A percentile compares a stretch with the other conserved stretches of the same genome.
Evolutionary conservation across 2,888 invertebrate genomes (phyloP).

Genomic region (Lumbricus terrestris): DNA sequence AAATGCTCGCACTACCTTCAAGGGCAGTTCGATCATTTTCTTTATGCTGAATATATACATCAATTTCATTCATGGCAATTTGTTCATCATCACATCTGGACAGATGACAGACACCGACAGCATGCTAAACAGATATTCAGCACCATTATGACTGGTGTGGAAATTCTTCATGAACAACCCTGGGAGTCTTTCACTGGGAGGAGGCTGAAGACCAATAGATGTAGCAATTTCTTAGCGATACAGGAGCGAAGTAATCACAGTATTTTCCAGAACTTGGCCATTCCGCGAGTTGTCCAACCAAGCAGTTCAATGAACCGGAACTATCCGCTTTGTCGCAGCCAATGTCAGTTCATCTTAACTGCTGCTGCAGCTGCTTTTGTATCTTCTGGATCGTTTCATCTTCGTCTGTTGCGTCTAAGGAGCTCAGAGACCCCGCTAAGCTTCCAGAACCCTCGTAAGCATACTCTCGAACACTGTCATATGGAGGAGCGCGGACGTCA

Average conservation of each 20-base stretch:
- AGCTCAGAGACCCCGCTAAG: constrained; percentile 92
- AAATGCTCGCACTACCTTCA: neutral
- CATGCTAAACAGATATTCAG: neutral
- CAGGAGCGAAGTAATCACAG: neutral
- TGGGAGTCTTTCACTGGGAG: neutral
- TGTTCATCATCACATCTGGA: neutral
- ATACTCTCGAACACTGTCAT: constrained; percentile 96
- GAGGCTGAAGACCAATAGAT: neutral
- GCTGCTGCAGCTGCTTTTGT: neutral
- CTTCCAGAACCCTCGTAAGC: constrained; percentile 87
- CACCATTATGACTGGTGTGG: neutral
- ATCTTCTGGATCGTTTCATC: neutral
- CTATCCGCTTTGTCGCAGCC: neutral
- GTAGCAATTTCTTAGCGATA: neutral
- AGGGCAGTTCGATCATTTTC: neutral
- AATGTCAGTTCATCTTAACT: neutral
- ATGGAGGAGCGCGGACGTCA: constrained; percentile 95
- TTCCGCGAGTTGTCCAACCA: neutral
- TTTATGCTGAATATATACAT: neutral
- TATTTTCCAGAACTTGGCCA: neutral
- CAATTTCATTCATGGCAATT: neutral
- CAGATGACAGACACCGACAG: neutral
- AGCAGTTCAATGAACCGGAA: neutral
- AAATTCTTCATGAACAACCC: neutral
- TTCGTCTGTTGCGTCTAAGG: constrained; percentile 74